phyloP scores from a whole-genome alignment of 2,888 invertebrate species.

The Megalurothrips usitatus region DNA sequence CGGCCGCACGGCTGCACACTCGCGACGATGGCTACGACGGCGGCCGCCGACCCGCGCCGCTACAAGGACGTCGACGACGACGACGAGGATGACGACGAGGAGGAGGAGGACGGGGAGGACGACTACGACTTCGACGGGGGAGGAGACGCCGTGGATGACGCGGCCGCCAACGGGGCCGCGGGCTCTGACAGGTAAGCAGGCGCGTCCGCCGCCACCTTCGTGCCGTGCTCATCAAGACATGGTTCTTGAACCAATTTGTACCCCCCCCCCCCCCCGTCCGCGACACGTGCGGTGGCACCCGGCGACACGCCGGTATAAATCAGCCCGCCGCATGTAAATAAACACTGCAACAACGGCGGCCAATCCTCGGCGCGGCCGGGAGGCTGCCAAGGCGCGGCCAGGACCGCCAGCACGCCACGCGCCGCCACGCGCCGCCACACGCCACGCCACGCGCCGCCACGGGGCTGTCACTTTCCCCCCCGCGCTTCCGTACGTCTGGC shows the following conservation, averaged over 20 bases:
- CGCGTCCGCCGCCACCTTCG: background rate
- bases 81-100: background rate
- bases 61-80: background rate
- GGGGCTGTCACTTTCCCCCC: too few species aligned
- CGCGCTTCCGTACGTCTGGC: too few species aligned
- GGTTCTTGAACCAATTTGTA: background rate
- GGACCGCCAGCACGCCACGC: background rate
- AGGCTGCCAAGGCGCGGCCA: background rate
- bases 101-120: background rate
- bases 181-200: background rate
- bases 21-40: background rate
- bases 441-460: background rate
- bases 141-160: background rate
- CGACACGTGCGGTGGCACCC: background rate
- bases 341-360: background rate
- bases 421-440: background rate
- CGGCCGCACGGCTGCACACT: background rate
- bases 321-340: background rate
- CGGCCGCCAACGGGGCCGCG: background rate
- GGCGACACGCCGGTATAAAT: background rate
- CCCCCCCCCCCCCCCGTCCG: background rate
- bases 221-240: background rate
- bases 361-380: background rate
- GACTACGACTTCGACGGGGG: background rate
- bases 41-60: background rate